phyloP scores from a whole-genome alignment of 1,140 invertebrate genomes.

The Nebria ingens region DNA sequence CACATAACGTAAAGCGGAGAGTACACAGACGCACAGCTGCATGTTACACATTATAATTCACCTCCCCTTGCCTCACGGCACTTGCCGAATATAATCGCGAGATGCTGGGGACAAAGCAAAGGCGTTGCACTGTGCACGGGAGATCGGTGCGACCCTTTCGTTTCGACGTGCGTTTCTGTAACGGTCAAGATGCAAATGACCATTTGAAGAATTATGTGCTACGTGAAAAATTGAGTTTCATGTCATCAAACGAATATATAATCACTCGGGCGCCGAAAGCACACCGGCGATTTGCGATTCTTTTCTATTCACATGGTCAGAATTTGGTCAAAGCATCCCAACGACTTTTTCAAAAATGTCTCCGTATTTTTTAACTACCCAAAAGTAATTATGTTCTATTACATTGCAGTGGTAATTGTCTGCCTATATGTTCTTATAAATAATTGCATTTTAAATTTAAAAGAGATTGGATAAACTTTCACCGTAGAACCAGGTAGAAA shows the following conservation, averaged over 20 bases:
- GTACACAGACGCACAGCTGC: slow-evolving; percentile 2
- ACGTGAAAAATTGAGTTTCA: slow-evolving; percentile 9
- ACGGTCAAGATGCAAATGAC: slow-evolving; percentile 9
- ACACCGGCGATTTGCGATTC: neutral
- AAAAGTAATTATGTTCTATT: no score
- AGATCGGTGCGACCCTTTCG: neutral
- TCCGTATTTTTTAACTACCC: no score
- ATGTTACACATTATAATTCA: slow-evolving; percentile 7
- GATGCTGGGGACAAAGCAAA: slow-evolving; percentile 20
- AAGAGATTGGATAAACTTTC: no score
- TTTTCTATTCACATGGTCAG: no score
- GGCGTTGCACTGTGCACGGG: slow-evolving; percentile 13
- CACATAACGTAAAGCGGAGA: neutral
- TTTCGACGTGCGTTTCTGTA: neutral
- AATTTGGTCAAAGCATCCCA: no score
- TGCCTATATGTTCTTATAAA: no score
- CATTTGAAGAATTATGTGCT: slow-evolving; percentile 7
- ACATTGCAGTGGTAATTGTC: no score
- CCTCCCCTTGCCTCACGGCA: slow-evolving; percentile 17
- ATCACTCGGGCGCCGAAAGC: slow-evolving; percentile 2
- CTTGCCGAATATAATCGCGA: slow-evolving; percentile 27
- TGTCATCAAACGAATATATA: slow-evolving; percentile 5
- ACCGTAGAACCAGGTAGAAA: neutral
- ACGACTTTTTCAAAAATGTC: no score
- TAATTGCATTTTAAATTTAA: no score